Evolutionary conservation across 2,888 invertebrate genomes (phyloP), one percentile per base, ranked within the genome.

Genomic region (Diarsia dahlii): DNA sequence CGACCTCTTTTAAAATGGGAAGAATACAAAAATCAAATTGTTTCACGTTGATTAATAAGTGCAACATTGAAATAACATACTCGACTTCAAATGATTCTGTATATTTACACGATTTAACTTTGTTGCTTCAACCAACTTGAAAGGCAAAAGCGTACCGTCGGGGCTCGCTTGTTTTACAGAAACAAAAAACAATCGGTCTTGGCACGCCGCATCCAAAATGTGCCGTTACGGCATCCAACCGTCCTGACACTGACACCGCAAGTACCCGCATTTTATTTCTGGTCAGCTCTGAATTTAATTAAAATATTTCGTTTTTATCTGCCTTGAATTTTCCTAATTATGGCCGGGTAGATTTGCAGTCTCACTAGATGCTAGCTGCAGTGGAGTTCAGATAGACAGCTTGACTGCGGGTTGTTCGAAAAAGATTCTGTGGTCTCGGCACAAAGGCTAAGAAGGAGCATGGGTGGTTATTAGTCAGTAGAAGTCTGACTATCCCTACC

Each of bases 251-350:
- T 78, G 65, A 82, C 78, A 76, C 65, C 71, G 71, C 78, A 80
- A 82, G 81, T 78, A 78, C 75, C 48, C 79, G 54, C 78, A 74
- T 82, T 82, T 85, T 82, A 85, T 87, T 82, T 77, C 70, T 82
- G 81, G 74, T 82, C 87, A 71, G 77, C 74, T 84, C 75, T 80
- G 76, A 77, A 76, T 80, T 82, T 84, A 85, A 88, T 88, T 88
- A 84, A 87, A 86, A 82, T 63, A 15, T 13, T 63, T 45, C 63
- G n/a, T 84, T 72, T 28, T 28, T 58, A 58, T 28, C 9, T 60
- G 60, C 9, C 34, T 34, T 10, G 60, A 9, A 3, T 60, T 60
- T 60, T 60, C 18, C 9, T 4, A 60, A 60, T 60, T 34, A 18
- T 18, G 18, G 2, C 18, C 6, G 18, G 18, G 18, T 50, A 5